These are phyloP conservation scores for Lycorma delicatula DNA, from an alignment of 1,140 invertebrate genomes.

Conservation along the genomic window DNA sequence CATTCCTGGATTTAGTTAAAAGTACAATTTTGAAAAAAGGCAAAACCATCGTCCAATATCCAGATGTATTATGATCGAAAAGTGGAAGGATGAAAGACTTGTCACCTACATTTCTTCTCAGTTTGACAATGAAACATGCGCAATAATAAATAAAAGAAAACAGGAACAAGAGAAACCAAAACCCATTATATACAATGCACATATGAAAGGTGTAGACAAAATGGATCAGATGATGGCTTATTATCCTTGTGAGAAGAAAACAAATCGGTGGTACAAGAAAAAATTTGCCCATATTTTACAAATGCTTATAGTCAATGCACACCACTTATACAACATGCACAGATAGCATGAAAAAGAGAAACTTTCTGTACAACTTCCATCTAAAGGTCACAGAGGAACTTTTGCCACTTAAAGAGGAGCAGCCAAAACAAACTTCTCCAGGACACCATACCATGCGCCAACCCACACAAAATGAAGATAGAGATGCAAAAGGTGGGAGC, in stretches of 20 bases:
- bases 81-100: neutral
- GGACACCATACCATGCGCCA: too few species aligned
- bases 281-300: slow-evolving; percentile 17
- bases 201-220: slow-evolving; percentile 32
- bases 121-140: slow-evolving; percentile 3
- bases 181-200: slow-evolving; percentile 15
- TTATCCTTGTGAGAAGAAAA: slow-evolving; percentile 30
- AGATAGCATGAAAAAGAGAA: neutral
- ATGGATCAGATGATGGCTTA: slow-evolving; percentile 31
- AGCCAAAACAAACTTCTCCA: neutral
- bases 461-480: too few species aligned
- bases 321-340: slow-evolving; percentile 3
- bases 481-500: too few species aligned
- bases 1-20: neutral
- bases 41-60: neutral
- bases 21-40: neutral
- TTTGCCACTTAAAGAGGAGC: neutral
- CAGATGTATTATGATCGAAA: neutral
- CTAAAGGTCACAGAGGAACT: neutral
- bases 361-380: neutral
- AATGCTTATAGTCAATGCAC: slow-evolving; percentile 4
- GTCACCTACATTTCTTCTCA: slow-evolving; percentile 9
- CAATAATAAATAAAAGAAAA: slow-evolving; percentile 21
- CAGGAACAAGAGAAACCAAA: slow-evolving; percentile 1
- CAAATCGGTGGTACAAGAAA: slow-evolving; percentile 33